Evolutionary conservation across 2,113 vertebrate species (phyloP), one percentile per base, ranked within the genome.

Genomic region (Canis aureus): DNA sequence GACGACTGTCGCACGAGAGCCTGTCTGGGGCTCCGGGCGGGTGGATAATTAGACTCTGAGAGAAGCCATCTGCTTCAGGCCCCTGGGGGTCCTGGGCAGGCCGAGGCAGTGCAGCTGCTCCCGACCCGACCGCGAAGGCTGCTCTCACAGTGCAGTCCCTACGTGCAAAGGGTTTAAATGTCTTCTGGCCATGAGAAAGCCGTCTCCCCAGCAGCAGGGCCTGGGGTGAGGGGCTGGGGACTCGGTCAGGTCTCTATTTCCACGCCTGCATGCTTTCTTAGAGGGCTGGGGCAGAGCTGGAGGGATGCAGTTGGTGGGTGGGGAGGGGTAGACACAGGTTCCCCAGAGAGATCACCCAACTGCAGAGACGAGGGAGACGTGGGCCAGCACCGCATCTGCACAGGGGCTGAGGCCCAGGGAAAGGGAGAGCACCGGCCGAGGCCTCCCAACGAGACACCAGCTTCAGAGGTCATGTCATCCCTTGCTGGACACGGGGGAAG

Each of bases 51-150:
- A 98, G 97, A 95, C 95, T 97, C 97, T 97, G 98, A 98, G 97
- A 97, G 97, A 86, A 98, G 94, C 98, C 98, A 98, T 98, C 98
- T 99, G 98, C 97, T 98, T 81, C 23, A 5, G 81, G 97, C 91
- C 97, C 95, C 67, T 10, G 0, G 91, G 98, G 98, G 90, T 90
- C 97, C 10, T 20, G 0, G 94, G 95, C 76, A 85, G 95, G 82
- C 97, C 66, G 81, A 64, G 8, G 0, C 91, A 59, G 80, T 59
- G 53, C 43, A 96, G 97, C 94, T 69, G 97, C 97, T 38, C 92
- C 97, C 95, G 79, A 74, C 35, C 6, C 1, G 2, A 76, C 80
- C 64, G 51, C 16, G 88, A 86, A 91, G 62, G 96, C 60, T 0
- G 87, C 91, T 94, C 91, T 74, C 20, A 93, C 93, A 0, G 15